Base-by-base conservation (phyloP, 1,140 invertebrate genomes). In the Elysia chlorotica region DNA sequence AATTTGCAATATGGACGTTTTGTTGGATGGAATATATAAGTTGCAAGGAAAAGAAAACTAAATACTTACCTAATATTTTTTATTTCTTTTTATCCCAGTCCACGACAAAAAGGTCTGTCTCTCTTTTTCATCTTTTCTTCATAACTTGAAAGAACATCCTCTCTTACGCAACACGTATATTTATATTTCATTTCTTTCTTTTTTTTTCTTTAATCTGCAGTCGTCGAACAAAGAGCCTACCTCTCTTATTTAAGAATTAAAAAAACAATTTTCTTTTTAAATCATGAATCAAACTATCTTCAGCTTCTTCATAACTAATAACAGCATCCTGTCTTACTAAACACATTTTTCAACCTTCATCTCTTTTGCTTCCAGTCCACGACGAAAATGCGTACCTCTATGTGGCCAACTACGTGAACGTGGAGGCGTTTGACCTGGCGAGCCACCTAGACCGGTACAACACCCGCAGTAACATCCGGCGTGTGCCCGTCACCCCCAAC, bases 331-430 rank as follows among this genome's bases (percentile, higher is more conserved):
- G 17, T n/a, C 2, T 25, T n/a, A n/a, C 31, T 37, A 0, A 19
- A 2, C 21, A 23, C 33, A 30, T 59, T 62, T 65, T 35, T 70
- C 65, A 30, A 28, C 38, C 23, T 6, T 4, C 17, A 75, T 75
- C 23, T 87, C 84, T 65, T 73, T 82, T 25, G 87, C 88, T 76
- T 80, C 85, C 14, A 73, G 36, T 57, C 68, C 77, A 23, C 5
- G 2, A n/a, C n/a, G n/a, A n/a, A 56, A 53, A 33, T 2, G 48
- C 72, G n/a, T 75, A 38, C 6, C 48, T 81, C 1, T 48, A 75
- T 4, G 54, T 80, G 21, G 75, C 79, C 5, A 78, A 75, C 62
- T 71, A 56, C 65, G n/a, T 48, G 25, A 68, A 38, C n/a, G 28
- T 56, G 14, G 35, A 68, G 65, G 1, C 56, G 10, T 56, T 56